Evolutionary conservation across 2,888 invertebrate species (phyloP).

Genomic region (Noctuana brunneofusca): DNA sequence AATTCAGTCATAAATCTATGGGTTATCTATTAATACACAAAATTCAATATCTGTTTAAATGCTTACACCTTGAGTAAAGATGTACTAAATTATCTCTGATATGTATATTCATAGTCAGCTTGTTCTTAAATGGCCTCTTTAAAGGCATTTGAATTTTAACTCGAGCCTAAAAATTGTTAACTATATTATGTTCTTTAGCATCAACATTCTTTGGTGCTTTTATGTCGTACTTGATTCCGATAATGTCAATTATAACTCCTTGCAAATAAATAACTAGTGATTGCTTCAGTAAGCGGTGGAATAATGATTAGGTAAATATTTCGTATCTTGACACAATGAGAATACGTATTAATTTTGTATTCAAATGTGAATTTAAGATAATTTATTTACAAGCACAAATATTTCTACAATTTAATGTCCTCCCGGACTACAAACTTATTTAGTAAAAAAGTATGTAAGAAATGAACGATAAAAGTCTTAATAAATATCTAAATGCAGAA

Average conservation of each 20-base stretch:
- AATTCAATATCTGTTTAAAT: constrained; percentile 6
- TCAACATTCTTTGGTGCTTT: background rate
- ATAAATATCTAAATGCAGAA: too few species aligned
- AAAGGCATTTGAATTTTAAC: background rate
- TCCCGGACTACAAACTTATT: too few species aligned
- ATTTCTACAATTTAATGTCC: too few species aligned
- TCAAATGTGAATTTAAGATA: constrained; percentile 16
- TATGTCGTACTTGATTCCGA: constrained; percentile 4
- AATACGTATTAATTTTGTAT: constrained; percentile 29
- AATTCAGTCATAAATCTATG: constrained; percentile 40
- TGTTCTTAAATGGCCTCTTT: background rate
- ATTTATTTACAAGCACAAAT: constrained; percentile 6
- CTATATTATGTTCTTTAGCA: background rate
- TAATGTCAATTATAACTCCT: constrained; percentile 25
- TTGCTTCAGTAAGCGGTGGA: constrained; percentile 26
- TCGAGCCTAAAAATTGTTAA: background rate
- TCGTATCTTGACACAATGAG: constrained; percentile 24
- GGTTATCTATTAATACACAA: constrained; percentile 20
- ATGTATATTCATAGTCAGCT: too few species aligned
- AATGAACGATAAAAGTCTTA: too few species aligned
- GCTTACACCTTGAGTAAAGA: background rate
- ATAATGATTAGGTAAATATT: constrained; percentile 29
- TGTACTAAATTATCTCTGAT: background rate
- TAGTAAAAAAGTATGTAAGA: too few species aligned
- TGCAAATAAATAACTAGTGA: constrained; percentile 20